These are phyloP conservation scores for Nematostella vectensis DNA, from an alignment of 92 coral and sea anemone species.

Conservation along the genomic window DNA sequence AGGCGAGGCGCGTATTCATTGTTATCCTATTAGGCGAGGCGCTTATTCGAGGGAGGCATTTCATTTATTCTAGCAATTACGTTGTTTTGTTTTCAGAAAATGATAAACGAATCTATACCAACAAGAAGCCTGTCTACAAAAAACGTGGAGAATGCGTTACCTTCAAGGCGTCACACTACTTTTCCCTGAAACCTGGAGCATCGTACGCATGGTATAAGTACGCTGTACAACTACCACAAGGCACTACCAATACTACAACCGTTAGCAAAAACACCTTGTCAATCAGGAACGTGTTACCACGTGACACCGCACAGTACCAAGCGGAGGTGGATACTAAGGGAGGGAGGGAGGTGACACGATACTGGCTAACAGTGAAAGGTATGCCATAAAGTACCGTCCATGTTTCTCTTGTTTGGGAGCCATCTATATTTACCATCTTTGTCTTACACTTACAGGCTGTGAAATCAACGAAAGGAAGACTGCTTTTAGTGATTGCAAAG, in stretches of 20 bases:
- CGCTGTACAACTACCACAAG: constrained; percentile 5
- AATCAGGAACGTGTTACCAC: constrained; percentile 33
- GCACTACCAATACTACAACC: constrained; percentile 15
- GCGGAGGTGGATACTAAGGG: constrained; percentile 52
- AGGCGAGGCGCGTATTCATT: too few relatives aligned
- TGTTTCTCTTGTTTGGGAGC: too few relatives aligned
- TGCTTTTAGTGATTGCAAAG: constrained; percentile 41
- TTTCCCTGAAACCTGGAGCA: constrained; percentile 9
- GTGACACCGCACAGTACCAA: constrained; percentile 74
- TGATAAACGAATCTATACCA: constrained; percentile 16
- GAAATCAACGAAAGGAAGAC: constrained; percentile 56
- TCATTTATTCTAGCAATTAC: too few relatives aligned
- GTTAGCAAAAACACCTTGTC: constrained; percentile 18
- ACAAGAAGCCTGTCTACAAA: constrained; percentile 39
- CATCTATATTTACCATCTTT: too few relatives aligned
- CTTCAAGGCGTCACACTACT: constrained; percentile 42
- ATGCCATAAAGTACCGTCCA: too few relatives aligned
- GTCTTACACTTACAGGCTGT: constrained; percentile 43
- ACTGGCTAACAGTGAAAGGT: constrained; percentile 89
- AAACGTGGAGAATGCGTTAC: constrained; percentile 68
- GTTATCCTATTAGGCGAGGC: too few relatives aligned
- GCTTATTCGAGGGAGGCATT: too few relatives aligned
- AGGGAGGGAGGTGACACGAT: constrained; percentile 58
- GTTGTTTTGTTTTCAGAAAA: too few relatives aligned
- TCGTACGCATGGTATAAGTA: constrained; percentile 45